phyloP scores from a whole-genome alignment of 92 coral and sea anemone species.

The Zoanthus sansibaricus region DNA sequence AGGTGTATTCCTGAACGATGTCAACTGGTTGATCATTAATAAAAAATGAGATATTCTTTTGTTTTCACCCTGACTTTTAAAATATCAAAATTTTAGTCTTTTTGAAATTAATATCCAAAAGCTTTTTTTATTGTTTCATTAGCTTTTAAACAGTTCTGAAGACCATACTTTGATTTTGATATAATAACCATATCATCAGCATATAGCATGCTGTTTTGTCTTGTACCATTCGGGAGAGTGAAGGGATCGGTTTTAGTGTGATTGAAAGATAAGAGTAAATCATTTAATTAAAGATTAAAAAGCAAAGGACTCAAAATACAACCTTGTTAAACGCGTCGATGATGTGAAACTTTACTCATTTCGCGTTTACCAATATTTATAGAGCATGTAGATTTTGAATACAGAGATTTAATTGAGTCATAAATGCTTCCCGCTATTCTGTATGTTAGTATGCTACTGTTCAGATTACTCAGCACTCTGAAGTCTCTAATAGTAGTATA shows the following conservation, averaged over 20 bases:
- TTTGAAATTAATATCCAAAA: slow-evolving; percentile 3
- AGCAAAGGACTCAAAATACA: too few relatives aligned
- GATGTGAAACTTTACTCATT: slow-evolving; percentile 5
- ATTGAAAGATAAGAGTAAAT: not conserved
- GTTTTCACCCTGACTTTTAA: not conserved
- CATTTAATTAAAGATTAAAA: slow-evolving; percentile 23
- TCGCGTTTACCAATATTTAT: slow-evolving; percentile 19
- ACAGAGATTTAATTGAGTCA: slow-evolving; percentile 36
- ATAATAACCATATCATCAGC: slow-evolving; percentile 44
- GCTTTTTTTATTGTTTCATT: slow-evolving; percentile 12
- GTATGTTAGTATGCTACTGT: not conserved
- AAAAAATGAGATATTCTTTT: slow-evolving; percentile 17
- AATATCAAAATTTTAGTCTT: not conserved
- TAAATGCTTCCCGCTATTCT: slow-evolving; percentile 43
- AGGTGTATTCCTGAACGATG: too few relatives aligned
- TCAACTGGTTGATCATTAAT: slow-evolving; percentile 13
- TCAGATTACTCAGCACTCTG: not conserved
- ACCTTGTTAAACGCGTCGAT: not conserved
- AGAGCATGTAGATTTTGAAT: slow-evolving; percentile 43
- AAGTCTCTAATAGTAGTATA: not conserved
- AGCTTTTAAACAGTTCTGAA: not conserved
- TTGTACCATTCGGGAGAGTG: slow-evolving; percentile 44
- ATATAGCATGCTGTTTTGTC: slow-evolving; percentile 34
- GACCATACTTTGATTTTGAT: slow-evolving; percentile 20
- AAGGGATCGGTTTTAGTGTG: not conserved